These are phyloP conservation scores for Poeciliopsis prolifica DNA, from an alignment of 2,113 vertebrate genomes.

Conservation along the genomic window DNA sequence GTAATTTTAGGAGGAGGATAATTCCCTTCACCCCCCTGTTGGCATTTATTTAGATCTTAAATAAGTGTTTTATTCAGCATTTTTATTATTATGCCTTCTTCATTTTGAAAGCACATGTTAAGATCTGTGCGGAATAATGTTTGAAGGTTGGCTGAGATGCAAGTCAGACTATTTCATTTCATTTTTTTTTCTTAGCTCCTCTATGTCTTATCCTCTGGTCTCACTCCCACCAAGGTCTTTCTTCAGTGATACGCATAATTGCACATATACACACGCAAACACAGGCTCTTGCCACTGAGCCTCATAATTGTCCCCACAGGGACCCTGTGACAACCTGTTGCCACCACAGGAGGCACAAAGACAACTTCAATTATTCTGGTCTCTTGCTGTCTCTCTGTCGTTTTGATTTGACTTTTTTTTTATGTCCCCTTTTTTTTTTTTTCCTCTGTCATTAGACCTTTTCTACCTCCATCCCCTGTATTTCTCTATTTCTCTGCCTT, in stretches of 20 bases:
- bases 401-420: conserved; percentile 53
- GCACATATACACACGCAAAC: conserved; percentile 28
- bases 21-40: no score
- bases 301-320: conserved; percentile 75
- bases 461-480: conserved; percentile 24
- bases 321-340: conserved; percentile 63
- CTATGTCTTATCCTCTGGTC: conserved; percentile 16
- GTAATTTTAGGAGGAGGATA: not conserved
- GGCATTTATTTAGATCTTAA: not conserved
- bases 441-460: conserved; percentile 28
- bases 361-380: conserved; percentile 56
- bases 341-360: conserved; percentile 50
- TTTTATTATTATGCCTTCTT: not conserved
- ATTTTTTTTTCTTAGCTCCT: not conserved
- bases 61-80: no score
- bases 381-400: conserved; percentile 27
- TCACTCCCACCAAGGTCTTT: conserved; percentile 32
- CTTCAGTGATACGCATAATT: conserved; percentile 20
- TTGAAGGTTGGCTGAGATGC: not conserved
- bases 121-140: not conserved
- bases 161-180: not conserved
- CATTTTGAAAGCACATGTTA: not conserved
- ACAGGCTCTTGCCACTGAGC: conserved; percentile 38
- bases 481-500: conserved; percentile 22
- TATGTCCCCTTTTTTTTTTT: conserved; percentile 28